Evolutionary conservation across 2,888 invertebrate genomes (phyloP), one percentile per base, ranked within the genome.

Genomic region (Ceratothoa steindachneri): DNA sequence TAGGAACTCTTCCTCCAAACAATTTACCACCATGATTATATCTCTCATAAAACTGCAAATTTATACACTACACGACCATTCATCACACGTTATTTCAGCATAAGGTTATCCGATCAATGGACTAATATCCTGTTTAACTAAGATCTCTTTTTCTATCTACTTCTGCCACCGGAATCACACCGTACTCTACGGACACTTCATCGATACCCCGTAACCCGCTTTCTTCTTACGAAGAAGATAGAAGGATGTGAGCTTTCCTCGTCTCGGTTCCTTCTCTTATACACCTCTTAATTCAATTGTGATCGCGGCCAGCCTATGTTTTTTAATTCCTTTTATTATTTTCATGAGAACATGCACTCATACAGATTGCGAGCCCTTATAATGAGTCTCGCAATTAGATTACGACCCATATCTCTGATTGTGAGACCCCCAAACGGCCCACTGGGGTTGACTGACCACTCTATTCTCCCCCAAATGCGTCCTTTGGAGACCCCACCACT

Each of bases 341-440:
- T 60, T 60, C 60, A 60, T 60, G 60, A 60, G 60, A 60, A 24
- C 60, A 60, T 60, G 60, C 60, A 60, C 60, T 60, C 60, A 60
- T 60, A 60, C 3, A 60, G 60, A 60, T 60, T 60, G 60, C 22
- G 60, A 60, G 60, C 60, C 60, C 24, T 24, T 60, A 24, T 60
- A 60, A 60, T 60, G 60, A 60, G 60, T 24, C 60, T 24, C n/a
- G 24, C 60, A 24, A 60, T 60, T 60, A 60, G 60, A 60, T 60
- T 60, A 60, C 9, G 27, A 24, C 60, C 60, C 60, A 60, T 60
- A 60, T 60, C 60, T 60, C 24, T 60, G 60, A 60, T 60, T 60
- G 60, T 60, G 24, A 60, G 27, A 24, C 60, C 60, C 27, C 60
- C 60, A 60, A 60, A 60, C 24, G 60, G 22, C 60, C 24, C 27